A percentile compares a stretch with the other conserved stretches of the same genome.
phyloP scores from a whole-genome alignment of 2,888 invertebrate species.

The Trachelus tabidus region DNA sequence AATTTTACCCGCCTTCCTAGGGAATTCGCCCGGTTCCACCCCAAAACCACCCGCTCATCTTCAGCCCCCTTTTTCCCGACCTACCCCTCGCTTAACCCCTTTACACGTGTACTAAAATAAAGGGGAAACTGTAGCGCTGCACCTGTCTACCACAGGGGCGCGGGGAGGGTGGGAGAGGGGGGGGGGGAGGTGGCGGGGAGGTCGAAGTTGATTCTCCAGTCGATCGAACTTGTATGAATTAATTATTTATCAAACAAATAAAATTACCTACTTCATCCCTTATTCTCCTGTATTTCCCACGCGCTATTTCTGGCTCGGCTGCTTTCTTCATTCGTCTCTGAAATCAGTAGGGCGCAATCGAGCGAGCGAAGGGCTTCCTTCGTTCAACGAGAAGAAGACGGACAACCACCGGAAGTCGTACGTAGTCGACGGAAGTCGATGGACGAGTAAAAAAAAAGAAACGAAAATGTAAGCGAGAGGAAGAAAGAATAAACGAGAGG shows the following conservation, averaged over 20 bases:
- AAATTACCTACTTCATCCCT: conserved; percentile 36
- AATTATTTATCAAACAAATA: conserved; percentile 38
- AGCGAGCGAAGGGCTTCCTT: neutral
- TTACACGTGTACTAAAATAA: neutral
- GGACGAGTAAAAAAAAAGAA: neutral
- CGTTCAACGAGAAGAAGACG: neutral
- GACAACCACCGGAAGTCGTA: neutral
- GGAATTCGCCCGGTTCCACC: neutral
- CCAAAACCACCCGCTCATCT: neutral
- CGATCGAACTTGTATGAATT: neutral
- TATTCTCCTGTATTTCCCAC: neutral
- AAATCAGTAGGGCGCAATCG: neutral
- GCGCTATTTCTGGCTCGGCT: neutral
- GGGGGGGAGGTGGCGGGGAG: no score
- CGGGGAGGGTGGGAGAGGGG: no score
- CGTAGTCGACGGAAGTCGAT: neutral
- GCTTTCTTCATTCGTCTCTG: neutral
- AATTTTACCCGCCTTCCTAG: neutral
- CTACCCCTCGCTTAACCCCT: no score
- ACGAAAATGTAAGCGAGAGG: neutral
- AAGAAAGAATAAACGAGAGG: neutral
- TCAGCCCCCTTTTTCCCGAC: no score
- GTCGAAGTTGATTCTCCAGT: neutral
- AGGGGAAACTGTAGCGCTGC: neutral
- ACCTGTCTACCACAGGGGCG: neutral